Evolutionary conservation across 2,113 vertebrate species (phyloP).

Genomic region (Lagopus muta): DNA sequence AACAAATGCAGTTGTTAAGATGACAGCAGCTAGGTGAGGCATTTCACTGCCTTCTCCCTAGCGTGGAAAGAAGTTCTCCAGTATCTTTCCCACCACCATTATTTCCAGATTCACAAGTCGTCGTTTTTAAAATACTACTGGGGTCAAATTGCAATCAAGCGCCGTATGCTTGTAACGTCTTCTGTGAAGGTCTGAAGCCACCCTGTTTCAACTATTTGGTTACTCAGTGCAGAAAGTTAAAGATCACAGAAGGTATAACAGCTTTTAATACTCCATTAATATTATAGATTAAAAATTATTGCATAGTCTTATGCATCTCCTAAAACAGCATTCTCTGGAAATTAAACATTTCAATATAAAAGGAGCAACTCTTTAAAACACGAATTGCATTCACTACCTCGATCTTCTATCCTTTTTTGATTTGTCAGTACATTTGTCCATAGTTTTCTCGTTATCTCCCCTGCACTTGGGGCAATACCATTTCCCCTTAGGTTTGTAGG

Average conservation of each 20-base stretch:
- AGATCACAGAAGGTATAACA: constrained; percentile 81
- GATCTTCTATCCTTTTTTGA: constrained; percentile 93
- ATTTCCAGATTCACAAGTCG: constrained; percentile 27
- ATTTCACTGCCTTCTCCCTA: neutral
- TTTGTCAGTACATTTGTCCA: constrained; percentile 96
- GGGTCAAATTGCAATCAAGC: constrained; percentile 40
- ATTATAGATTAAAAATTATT: constrained; percentile 86
- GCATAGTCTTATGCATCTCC: constrained; percentile 85
- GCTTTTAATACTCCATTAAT: constrained; percentile 83
- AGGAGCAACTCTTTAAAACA: constrained; percentile 74
- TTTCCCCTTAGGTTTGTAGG: constrained; percentile 95
- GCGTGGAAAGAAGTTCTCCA: constrained; percentile 37
- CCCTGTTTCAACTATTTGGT: constrained; percentile 81
- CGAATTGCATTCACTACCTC: constrained; percentile 85
- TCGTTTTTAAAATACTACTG: constrained; percentile 45
- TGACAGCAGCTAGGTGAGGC: neutral
- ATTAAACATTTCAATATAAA: constrained; percentile 81
- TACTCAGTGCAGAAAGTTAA: constrained; percentile 84
- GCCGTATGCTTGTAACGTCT: constrained; percentile 57
- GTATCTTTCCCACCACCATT: constrained; percentile 45
- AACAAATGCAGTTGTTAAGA: constrained; percentile 40
- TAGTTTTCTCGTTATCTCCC: constrained; percentile 96
- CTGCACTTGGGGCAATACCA: constrained; percentile 97
- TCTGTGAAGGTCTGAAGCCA: constrained; percentile 72
- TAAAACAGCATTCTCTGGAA: constrained; percentile 79